phyloP scores from a whole-genome alignment of 2,113 vertebrate species.

The Amblyopsis rosae region DNA sequence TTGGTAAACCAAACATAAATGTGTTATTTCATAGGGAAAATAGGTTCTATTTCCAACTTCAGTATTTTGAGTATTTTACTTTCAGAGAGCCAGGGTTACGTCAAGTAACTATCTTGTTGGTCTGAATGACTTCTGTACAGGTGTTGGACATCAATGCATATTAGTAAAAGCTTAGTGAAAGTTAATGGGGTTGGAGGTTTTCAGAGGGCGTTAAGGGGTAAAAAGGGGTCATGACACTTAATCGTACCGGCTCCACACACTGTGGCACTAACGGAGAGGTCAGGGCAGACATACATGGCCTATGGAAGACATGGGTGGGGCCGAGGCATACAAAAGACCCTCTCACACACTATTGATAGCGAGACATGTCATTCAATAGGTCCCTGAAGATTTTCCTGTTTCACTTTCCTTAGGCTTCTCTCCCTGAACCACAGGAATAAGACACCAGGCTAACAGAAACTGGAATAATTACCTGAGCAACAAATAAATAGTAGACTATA shows the following conservation, averaged over 20 bases:
- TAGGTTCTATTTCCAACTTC: not conserved
- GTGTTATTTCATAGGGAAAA: slow-evolving; percentile 6
- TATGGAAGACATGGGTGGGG: slow-evolving; percentile 53
- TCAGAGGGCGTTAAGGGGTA: slow-evolving; percentile 42
- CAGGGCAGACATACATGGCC: slow-evolving; percentile 44
- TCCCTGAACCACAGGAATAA: slow-evolving; percentile 38
- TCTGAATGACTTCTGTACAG: slow-evolving; percentile 46
- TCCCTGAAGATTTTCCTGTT: slow-evolving; percentile 17
- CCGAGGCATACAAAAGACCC: slow-evolving; percentile 56
- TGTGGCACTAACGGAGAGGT: slow-evolving; percentile 62
- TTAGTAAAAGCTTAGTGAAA: slow-evolving; percentile 68
- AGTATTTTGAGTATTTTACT: slow-evolving; percentile 8
- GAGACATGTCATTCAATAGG: slow-evolving; percentile 51
- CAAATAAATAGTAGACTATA: slow-evolving; percentile 1
- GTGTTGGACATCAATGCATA: slow-evolving; percentile 52
- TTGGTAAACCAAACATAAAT: slow-evolving; percentile 24
- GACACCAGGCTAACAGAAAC: slow-evolving; percentile 34
- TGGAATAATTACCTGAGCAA: not conserved
- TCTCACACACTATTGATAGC: slow-evolving; percentile 47
- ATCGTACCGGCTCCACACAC: slow-evolving; percentile 58
- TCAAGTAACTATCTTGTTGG: not conserved
- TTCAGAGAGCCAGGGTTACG: not conserved
- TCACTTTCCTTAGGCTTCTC: not conserved
- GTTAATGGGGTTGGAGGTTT: slow-evolving; percentile 63
- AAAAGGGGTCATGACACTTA: slow-evolving; percentile 69